These are phyloP conservation scores for Drosophila borealis DNA, from an alignment of 2,888 invertebrate species.

Conservation along the genomic window DNA sequence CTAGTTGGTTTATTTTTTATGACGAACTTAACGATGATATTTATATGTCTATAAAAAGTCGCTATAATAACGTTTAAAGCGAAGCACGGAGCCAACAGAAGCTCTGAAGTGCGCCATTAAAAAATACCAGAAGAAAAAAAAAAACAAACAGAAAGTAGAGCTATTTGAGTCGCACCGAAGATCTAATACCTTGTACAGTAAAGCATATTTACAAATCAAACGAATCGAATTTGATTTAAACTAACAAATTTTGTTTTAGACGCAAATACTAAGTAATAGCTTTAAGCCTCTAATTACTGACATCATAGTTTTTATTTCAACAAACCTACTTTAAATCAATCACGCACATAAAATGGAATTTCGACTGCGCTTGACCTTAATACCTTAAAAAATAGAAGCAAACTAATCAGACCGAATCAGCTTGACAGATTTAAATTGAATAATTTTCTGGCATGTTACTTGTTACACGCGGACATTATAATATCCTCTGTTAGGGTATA, in stretches of 20 bases:
- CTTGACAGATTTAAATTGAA: not conserved
- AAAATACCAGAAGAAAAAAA: constrained; percentile 37
- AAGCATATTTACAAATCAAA: too few relatives aligned
- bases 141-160: constrained; percentile 11
- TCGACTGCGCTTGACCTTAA: too few relatives aligned
- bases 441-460: not conserved
- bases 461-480: not conserved
- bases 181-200: constrained; percentile 8
- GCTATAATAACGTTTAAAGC: constrained; percentile 76
- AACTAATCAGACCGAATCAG: too few relatives aligned
- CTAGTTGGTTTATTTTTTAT: constrained; percentile 62
- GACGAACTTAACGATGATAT: constrained; percentile 75
- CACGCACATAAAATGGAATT: too few relatives aligned
- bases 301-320: too few relatives aligned
- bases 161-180: constrained; percentile 1
- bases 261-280: too few relatives aligned
- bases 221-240: not conserved
- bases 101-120: constrained; percentile 70
- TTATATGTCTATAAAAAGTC: constrained; percentile 73
- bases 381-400: too few relatives aligned
- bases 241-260: too few relatives aligned
- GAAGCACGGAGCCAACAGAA: constrained; percentile 44
- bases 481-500: constrained; percentile 15
- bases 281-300: too few relatives aligned
- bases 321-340: too few relatives aligned